Evolutionary conservation across 2,113 vertebrate genomes (phyloP), one percentile per base, ranked within the genome.

Genomic region (Eulemur rufifrons): DNA sequence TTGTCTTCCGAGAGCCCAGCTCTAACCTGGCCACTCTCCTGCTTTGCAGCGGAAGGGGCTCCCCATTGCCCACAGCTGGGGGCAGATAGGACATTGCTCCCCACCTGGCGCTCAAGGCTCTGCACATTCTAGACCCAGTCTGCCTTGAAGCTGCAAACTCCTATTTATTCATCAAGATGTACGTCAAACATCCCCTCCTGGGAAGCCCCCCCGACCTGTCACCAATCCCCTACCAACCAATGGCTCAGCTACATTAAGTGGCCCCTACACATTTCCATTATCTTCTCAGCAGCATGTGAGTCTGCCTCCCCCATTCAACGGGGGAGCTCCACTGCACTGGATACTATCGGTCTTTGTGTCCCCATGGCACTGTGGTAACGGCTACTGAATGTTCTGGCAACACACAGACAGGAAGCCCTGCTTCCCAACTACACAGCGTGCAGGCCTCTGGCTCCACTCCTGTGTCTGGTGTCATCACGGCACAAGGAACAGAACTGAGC

Each of bases 311-410:
- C 14, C 7, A 42, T 69, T 87, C 20, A 27, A 86, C 50, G 27
- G n/a, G n/a, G 76, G 59, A 76, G 64, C 14, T 64, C 45, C 45
- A 71, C 6, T 21, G 23, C 29, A 50, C 11, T 85, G 76, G 27
- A 3, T 45, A n/a, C 56, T 82, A 39, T 78, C 66, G 29, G 83
- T 89, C 71, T 95, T 63, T 29, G 50, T 42, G 45, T 71, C n/a
- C 45, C 54, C 25, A 81, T 9, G 63, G 89, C 50, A 76, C 39
- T 61, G 52, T 61, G 45, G 20, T 94, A 74, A 94, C 21, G 56
- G 69, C 54, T 80, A 68, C 80, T 56, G 42, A 86, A 96, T 80
- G 42, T 92, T 92, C 84, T 87, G 68, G 80, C 50, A 95, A 91
- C 32, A 76, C 59, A 56, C 3, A 71, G 66, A 86, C 50, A 86